Conservation (phyloP, 2,888 invertebrate genomes). For the Agapostemon virescens region DNA sequence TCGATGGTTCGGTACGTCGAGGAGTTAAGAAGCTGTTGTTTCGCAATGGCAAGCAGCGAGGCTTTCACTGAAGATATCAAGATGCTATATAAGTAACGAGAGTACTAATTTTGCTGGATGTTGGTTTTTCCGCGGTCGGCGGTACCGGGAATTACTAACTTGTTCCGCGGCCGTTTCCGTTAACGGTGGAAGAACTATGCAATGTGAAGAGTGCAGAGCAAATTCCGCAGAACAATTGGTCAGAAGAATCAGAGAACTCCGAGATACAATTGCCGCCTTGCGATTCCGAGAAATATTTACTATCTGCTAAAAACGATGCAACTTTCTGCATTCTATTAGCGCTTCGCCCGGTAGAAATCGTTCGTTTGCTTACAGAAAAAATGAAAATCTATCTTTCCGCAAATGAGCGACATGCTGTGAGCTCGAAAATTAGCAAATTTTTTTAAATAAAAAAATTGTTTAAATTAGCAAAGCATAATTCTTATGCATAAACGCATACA, state of each 20-base stretch:
- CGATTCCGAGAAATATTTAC: background rate
- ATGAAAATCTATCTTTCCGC: background rate
- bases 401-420: background rate
- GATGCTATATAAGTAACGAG: constrained; percentile 8
- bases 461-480: background rate
- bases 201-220: constrained; percentile 6
- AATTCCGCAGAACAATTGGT: constrained; percentile 18
- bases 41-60: background rate
- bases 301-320: background rate
- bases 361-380: background rate
- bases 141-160: constrained; percentile 24
- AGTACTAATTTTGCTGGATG: constrained; percentile 35
- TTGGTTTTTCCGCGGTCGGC: constrained; percentile 9
- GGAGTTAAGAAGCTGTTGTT: background rate
- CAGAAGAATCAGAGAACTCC: background rate
- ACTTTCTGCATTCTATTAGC: background rate
- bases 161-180: constrained; percentile 26
- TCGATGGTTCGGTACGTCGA: background rate
- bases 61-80: constrained; percentile 3
- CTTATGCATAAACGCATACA: background rate
- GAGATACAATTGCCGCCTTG: background rate
- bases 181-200: constrained; percentile 20
- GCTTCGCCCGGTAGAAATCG: background rate
- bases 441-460: too few relatives aligned
- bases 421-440: too few relatives aligned